Evolutionary conservation across 2,797 vertebrate genomes (phyloP), one percentile per base, ranked within the genome.

Genomic region (Semotilus atromaculatus): DNA sequence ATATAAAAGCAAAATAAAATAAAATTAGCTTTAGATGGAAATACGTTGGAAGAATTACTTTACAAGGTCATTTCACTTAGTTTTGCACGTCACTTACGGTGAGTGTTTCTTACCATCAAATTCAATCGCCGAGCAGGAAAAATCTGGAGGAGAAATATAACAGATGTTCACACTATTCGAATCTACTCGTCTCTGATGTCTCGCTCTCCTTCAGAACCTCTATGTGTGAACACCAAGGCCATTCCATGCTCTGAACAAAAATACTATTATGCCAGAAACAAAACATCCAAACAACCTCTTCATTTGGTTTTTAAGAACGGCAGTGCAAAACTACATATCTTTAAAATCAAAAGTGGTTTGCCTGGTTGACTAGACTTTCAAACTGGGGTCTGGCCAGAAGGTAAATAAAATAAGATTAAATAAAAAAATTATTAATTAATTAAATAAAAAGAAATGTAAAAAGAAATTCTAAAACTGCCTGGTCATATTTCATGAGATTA

Each of bases 81-180:
- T 74, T 51, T 51, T 3, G 14, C 14, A 74, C 26, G 10, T 73
- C 67, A 23, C 18, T 36, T 34, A 64, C 1, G 0, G 40, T 5
- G 11, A 36, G 1, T 14, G 48, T 48, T n/a, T 58, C 51, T 43
- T 23, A 81, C 5, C 2, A 13, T 62, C 6, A 73, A n/a, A 34
- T 62, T 29, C 3, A n/a, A 40, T 81, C n/a, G 10, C 7, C 5
- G n/a, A 55, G 13, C 48, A 70, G 8, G 10, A 38, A 72, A 43
- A 72, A 55, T 31, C 51, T 23, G 51, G 10, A 81, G 13, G 79
- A 70, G 31, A 70, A 81, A 68, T 40, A 70, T 26, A 81, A 70
- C 66, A 71, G 53, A 81, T 38, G 36, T 72, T 53, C 13, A 81
- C 66, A 21, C 26, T 51, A 14, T 58, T 70, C 29, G n/a, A 26